phyloP scores from a whole-genome alignment of 2,888 invertebrate genomes.

The Teleogryllus oceanicus region DNA sequence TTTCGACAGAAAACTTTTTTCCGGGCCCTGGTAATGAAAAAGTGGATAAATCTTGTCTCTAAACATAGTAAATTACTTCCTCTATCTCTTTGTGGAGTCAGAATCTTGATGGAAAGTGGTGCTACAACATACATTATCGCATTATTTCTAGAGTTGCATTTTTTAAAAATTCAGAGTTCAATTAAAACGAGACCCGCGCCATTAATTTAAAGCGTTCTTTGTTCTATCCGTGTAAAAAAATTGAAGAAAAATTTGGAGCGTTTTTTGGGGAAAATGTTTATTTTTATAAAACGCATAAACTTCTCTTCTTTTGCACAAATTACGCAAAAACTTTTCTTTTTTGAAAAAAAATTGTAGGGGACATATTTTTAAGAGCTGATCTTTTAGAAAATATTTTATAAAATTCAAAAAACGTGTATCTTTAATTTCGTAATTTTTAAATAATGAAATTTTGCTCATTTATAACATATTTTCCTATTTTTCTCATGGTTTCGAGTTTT shows the following conservation, averaged over 20 bases:
- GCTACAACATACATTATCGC: neutral
- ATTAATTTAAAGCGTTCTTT: no score
- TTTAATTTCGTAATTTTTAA: neutral
- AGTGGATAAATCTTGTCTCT: no score
- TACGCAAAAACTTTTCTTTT: neutral
- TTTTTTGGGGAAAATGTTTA: neutral
- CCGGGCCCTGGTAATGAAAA: no score
- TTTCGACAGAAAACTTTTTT: no score
- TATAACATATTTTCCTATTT: neutral
- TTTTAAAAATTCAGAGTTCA: no score
- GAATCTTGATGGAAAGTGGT: neutral
- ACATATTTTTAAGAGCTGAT: neutral
- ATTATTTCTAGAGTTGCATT: no score
- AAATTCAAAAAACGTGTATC: neutral
- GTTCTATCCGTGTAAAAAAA: no score
- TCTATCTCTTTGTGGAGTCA: neutral
- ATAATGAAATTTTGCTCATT: neutral
- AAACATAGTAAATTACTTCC: no score
- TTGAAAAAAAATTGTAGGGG: neutral
- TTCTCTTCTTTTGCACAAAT: no score
- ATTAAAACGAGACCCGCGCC: no score
- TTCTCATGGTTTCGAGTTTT: conserved; percentile 4
- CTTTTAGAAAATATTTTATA: neutral
- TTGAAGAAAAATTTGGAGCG: no score
- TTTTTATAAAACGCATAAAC: neutral